phyloP scores from a whole-genome alignment of 1,140 invertebrate species.

The Campoletis sonorensis region DNA sequence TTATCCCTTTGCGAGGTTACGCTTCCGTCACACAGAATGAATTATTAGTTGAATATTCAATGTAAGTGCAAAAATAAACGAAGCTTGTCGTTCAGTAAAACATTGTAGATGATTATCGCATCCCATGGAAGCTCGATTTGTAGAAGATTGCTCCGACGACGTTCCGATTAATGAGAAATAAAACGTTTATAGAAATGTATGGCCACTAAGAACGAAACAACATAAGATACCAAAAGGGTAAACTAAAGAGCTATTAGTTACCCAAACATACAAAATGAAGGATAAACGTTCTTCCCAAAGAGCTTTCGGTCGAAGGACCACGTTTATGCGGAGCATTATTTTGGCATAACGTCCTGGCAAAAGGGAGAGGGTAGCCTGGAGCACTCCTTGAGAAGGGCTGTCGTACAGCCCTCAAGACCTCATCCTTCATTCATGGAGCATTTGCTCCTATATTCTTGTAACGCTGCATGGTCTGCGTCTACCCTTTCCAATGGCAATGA shows the following conservation, averaged over 20 bases:
- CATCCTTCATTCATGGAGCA: conserved; percentile 77
- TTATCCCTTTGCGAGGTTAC: no score
- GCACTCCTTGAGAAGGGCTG: conserved; percentile 45
- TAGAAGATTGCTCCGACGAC: no score
- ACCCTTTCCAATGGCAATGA: conserved; percentile 29
- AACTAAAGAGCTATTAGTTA: background rate
- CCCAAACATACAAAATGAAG: background rate
- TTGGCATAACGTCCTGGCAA: conserved; percentile 15
- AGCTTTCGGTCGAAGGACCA: conserved; percentile 13
- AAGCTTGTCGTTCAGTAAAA: no score
- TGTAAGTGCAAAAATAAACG: no score
- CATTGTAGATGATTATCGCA: no score
- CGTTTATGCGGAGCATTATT: conserved; percentile 8
- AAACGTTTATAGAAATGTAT: no score
- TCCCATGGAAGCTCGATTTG: no score
- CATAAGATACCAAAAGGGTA: no score
- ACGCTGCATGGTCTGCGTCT: conserved; percentile 61
- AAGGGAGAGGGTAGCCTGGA: background rate
- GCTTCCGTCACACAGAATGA: no score
- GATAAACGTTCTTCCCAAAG: background rate
- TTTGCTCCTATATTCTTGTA: conserved; percentile 75
- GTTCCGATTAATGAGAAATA: no score
- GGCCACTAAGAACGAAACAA: no score
- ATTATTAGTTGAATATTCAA: no score
- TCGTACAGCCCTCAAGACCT: conserved; percentile 64